Evolutionary conservation across 1,140 invertebrate genomes (phyloP).

Genomic region (Conopomorpha cramerella): DNA sequence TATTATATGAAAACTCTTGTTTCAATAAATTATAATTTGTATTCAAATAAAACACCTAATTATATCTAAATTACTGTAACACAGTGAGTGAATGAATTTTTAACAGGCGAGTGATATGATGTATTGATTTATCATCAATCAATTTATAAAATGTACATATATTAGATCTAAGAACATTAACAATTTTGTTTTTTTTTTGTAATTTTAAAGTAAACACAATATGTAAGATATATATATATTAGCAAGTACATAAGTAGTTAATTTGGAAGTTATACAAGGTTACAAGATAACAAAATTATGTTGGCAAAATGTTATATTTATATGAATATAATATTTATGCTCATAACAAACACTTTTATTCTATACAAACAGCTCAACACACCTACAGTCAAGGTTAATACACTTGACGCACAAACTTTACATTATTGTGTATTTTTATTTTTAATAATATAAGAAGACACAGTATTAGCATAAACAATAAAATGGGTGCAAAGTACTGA

Average conservation of each 20-base stretch:
- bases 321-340: slow-evolving; percentile 2
- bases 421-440: slow-evolving; percentile 5
- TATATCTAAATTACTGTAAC: slow-evolving; percentile 31
- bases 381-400: slow-evolving; percentile 5
- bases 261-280: slow-evolving; percentile 3
- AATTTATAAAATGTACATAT: slow-evolving; percentile 31
- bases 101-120: slow-evolving; percentile 46
- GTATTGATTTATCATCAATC: slow-evolving; percentile 37
- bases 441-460: slow-evolving; percentile 4
- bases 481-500: slow-evolving; percentile 2
- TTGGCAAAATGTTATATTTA: slow-evolving; percentile 8
- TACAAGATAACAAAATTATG: slow-evolving; percentile 12
- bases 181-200: slow-evolving; percentile 12
- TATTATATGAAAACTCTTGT: slow-evolving; percentile 30
- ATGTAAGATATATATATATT: too few species aligned
- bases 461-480: slow-evolving; percentile 3
- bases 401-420: slow-evolving; percentile 9
- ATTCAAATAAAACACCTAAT: slow-evolving; percentile 25
- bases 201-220: slow-evolving; percentile 11
- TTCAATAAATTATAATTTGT: slow-evolving; percentile 32
- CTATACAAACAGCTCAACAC: slow-evolving; percentile 19
- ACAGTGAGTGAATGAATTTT: slow-evolving; percentile 31
- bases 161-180: slow-evolving; percentile 23
- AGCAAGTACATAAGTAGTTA: neutral
- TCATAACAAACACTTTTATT: slow-evolving; percentile 15